phyloP scores from a whole-genome alignment of 2,888 invertebrate species.

The Drosophila neonasuta region DNA sequence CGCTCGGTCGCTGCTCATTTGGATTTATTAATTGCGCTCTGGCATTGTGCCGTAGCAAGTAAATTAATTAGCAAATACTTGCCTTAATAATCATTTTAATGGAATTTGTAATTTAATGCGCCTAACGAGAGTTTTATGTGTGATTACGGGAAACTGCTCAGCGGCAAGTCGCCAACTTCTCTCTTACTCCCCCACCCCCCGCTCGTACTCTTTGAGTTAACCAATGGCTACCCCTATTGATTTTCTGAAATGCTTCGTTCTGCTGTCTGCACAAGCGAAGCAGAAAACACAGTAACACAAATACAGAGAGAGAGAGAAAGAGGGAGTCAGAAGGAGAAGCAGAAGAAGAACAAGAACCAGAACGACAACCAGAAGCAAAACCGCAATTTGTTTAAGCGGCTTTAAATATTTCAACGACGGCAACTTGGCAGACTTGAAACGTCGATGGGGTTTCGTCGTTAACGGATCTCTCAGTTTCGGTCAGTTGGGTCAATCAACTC shows the following conservation, averaged over 20 bases:
- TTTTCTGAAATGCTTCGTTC: slow-evolving; percentile 31
- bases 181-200: neutral
- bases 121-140: slow-evolving; percentile 77
- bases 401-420: slow-evolving; percentile 76
- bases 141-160: slow-evolving; percentile 56
- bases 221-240: slow-evolving; percentile 32
- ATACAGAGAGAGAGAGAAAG: slow-evolving; percentile 16
- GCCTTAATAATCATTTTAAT: slow-evolving; percentile 79
- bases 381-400: slow-evolving; percentile 78
- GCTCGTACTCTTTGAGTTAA: neutral
- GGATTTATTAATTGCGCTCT: slow-evolving; percentile 72
- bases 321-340: slow-evolving; percentile 18
- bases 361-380: slow-evolving; percentile 55
- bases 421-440: slow-evolving; percentile 9
- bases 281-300: slow-evolving; percentile 17
- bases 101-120: slow-evolving; percentile 80
- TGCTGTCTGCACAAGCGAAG: slow-evolving; percentile 32
- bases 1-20: slow-evolving; percentile 64
- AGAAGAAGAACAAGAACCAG: slow-evolving; percentile 33
- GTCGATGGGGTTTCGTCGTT: slow-evolving; percentile 32
- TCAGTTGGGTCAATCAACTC: slow-evolving; percentile 67
- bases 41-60: slow-evolving; percentile 67
- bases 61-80: slow-evolving; percentile 80
- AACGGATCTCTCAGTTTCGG: slow-evolving; percentile 16
- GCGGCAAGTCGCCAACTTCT: neutral